Evolutionary conservation across 23 tunicate genomes (phyloP).

Genomic region (Ciona savignyi): DNA sequence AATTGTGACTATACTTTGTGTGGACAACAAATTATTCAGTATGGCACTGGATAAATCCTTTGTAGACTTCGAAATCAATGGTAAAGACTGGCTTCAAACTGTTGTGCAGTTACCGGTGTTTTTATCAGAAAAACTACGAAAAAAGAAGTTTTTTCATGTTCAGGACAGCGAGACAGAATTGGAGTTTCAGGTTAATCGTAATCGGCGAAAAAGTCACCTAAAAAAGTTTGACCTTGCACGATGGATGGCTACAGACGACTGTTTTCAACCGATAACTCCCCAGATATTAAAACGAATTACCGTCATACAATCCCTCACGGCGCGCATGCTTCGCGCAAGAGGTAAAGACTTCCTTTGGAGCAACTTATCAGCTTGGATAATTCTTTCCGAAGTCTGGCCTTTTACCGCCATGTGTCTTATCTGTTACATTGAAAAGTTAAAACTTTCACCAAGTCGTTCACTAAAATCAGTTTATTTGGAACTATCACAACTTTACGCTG

Average conservation of each 20-base stretch:
- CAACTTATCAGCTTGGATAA: constrained; percentile 68
- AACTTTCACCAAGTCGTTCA: constrained; percentile 3
- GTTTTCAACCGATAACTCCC: constrained; percentile 57
- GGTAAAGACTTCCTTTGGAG: constrained; percentile 64
- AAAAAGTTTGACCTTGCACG: constrained; percentile 42
- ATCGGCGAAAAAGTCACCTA: constrained; percentile 4
- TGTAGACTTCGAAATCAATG: constrained; percentile 17
- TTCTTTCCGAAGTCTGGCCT: constrained; percentile 86
- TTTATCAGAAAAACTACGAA: constrained; percentile 21
- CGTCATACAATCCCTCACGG: constrained; percentile 58
- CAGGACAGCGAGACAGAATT: neutral
- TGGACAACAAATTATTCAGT: constrained; percentile 21
- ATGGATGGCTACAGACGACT: constrained; percentile 54
- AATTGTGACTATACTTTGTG: constrained; percentile 46
- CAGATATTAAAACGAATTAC: constrained; percentile 74
- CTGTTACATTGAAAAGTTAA: constrained; percentile 1
- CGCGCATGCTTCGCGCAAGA: constrained; percentile 73
- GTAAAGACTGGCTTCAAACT: constrained; percentile 52
- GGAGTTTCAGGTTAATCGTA: neutral
- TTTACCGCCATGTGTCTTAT: constrained; percentile 58
- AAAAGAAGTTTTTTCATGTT: constrained; percentile 1
- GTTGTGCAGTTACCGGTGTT: constrained; percentile 75
- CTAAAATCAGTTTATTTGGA: constrained; percentile 42
- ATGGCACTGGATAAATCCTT: constrained; percentile 19
- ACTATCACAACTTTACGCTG: constrained; percentile 1